These are phyloP conservation scores for Eretmochelys imbricata DNA, from an alignment of 2,113 vertebrate genomes.

Conservation along the genomic window DNA sequence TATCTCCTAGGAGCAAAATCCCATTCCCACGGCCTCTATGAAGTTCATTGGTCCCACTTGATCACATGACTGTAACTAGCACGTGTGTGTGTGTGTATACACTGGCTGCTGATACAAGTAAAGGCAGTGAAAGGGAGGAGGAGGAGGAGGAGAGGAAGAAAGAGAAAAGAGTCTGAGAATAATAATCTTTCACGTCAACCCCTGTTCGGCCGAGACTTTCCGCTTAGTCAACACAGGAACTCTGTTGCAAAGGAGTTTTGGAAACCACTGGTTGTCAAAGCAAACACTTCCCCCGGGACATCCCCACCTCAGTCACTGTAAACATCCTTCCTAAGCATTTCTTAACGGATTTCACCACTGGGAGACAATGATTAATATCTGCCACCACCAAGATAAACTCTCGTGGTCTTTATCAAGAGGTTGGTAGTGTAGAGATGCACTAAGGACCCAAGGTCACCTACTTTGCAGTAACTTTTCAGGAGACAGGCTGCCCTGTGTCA, in stretches of 20 bases:
- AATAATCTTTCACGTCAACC: constrained; percentile 17
- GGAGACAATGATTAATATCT: constrained; percentile 52
- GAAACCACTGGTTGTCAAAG: constrained; percentile 69
- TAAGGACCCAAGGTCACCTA: neutral
- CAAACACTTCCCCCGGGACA: constrained; percentile 39
- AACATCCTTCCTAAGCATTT: constrained; percentile 64
- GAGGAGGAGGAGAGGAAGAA: neutral
- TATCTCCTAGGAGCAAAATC: neutral
- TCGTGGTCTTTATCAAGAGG: constrained; percentile 5
- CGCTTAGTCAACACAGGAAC: constrained; percentile 62
- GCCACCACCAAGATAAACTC: constrained; percentile 48
- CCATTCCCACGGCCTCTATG: neutral
- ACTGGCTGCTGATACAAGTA: neutral
- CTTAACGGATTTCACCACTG: constrained; percentile 49
- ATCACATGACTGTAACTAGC: neutral
- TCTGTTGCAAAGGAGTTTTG: constrained; percentile 64
- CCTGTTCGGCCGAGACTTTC: constrained; percentile 56
- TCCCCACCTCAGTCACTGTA: constrained; percentile 37
- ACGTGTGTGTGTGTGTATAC: neutral
- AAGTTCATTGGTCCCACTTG: neutral
- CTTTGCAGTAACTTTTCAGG: neutral
- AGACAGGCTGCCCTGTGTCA: neutral
- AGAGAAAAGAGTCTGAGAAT: constrained; percentile 46
- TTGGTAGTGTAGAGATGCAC: neutral
- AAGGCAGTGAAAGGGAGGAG: neutral